Conservation (phyloP, 2,113 vertebrate species). For the Melanotaenia duboulayi region DNA sequence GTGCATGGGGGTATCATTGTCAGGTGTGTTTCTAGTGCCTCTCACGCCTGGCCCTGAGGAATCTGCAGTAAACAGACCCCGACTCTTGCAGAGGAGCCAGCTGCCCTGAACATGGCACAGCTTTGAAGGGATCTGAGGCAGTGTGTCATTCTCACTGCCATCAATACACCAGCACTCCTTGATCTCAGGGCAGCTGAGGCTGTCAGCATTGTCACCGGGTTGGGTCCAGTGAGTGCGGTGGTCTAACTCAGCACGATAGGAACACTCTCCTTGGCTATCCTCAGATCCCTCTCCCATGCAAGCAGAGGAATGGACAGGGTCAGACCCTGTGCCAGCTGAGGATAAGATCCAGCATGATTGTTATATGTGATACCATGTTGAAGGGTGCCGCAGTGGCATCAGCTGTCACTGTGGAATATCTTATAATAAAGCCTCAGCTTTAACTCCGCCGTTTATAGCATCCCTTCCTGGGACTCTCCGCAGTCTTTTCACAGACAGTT, state of each 20-base stretch:
- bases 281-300: background rate
- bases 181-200: conserved; percentile 39
- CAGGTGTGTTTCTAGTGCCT: conserved; percentile 62
- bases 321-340: conserved; percentile 42
- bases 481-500: conserved; percentile 31
- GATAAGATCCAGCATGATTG: conserved; percentile 51
- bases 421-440: conserved; percentile 47
- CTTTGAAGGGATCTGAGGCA: conserved; percentile 15
- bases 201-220: conserved; percentile 20
- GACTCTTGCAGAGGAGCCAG: conserved; percentile 21
- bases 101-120: conserved; percentile 8
- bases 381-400: conserved; percentile 48
- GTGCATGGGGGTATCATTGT: conserved; percentile 37
- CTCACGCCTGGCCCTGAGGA: conserved; percentile 60
- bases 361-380: conserved; percentile 41
- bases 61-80: conserved; percentile 33
- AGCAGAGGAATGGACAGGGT: conserved; percentile 13
- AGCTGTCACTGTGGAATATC: conserved; percentile 57
- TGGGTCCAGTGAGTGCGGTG: background rate
- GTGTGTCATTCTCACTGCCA: background rate
- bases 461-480: conserved; percentile 13
- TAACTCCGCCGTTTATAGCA: conserved; percentile 43
- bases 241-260: conserved; percentile 17
- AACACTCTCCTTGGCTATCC: background rate
- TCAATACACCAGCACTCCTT: conserved; percentile 13